phyloP scores from a whole-genome alignment of 2,113 vertebrate species.

The Periophthalmodon schlosseri region DNA sequence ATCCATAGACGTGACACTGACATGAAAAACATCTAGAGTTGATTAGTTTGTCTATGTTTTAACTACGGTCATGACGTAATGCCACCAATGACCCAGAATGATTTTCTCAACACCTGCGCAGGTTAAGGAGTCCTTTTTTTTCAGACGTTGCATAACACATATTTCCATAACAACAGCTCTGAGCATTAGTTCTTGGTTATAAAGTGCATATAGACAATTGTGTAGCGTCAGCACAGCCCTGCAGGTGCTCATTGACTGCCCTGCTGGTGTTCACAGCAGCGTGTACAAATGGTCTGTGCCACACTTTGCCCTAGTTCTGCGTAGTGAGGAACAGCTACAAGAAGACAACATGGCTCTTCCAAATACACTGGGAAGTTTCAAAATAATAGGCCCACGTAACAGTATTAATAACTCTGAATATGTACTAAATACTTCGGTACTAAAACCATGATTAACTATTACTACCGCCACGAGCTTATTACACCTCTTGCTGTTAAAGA shows the following conservation, averaged over 20 bases:
- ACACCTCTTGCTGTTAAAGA: too few species aligned
- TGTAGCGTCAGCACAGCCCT: constrained; percentile 49
- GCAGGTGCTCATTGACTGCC: constrained; percentile 42
- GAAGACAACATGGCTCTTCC: too few species aligned
- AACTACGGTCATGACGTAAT: background rate
- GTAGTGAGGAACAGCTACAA: constrained; percentile 32
- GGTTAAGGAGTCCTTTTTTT: background rate
- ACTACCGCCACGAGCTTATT: too few species aligned
- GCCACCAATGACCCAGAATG: background rate
- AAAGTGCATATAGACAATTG: constrained; percentile 24
- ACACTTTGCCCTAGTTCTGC: constrained; percentile 43
- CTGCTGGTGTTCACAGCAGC: constrained; percentile 23
- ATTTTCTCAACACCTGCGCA: background rate
- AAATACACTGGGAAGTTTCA: too few species aligned
- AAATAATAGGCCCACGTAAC: too few species aligned
- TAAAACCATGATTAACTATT: too few species aligned
- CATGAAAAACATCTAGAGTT: too few species aligned
- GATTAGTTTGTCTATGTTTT: too few species aligned
- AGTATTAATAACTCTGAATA: too few species aligned
- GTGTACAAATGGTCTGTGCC: constrained; percentile 46
- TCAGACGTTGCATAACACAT: background rate
- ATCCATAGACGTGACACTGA: too few species aligned
- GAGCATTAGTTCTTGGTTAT: constrained; percentile 14
- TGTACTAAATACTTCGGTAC: too few species aligned
- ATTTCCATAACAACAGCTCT: constrained; percentile 1